Evolutionary conservation across 2,888 invertebrate species (phyloP).

Genomic region (Tenthredo amoena): DNA sequence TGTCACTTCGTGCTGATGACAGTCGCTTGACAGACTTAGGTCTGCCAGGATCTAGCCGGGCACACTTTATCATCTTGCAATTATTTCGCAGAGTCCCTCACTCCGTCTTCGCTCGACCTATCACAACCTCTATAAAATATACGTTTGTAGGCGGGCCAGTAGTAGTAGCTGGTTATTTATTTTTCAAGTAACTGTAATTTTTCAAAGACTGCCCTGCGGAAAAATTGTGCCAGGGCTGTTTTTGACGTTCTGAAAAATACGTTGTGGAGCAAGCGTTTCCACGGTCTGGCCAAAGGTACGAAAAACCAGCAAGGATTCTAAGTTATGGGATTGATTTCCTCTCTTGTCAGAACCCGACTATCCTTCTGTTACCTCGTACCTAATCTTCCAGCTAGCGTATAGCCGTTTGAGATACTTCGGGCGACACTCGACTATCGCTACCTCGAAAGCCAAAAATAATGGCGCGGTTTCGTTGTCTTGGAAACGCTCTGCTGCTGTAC

Average conservation of each 20-base stretch:
- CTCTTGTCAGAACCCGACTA: conserved; percentile 60
- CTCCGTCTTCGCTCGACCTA: conserved; percentile 56
- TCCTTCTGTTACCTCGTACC: conserved; percentile 58
- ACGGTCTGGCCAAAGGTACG: conserved; percentile 61
- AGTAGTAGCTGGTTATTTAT: conserved; percentile 71
- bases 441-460: conserved; percentile 44
- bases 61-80: conserved; percentile 70
- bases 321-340: conserved; percentile 68
- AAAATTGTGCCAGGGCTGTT: conserved; percentile 73
- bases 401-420: conserved; percentile 41
- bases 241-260: conserved; percentile 74
- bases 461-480: conserved; percentile 36
- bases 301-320: conserved; percentile 61
- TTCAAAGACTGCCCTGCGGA: conserved; percentile 71
- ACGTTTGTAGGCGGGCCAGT: conserved; percentile 67
- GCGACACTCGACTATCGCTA: conserved; percentile 46
- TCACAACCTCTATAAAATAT: conserved; percentile 66
- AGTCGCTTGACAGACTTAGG: conserved; percentile 32
- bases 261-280: conserved; percentile 65
- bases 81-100: conserved; percentile 64
- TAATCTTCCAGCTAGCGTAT: conserved; percentile 54
- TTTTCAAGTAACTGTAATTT: conserved; percentile 74
- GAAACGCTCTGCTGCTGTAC: neutral
- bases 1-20: conserved; percentile 26
- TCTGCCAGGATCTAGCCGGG: conserved; percentile 41